A percentile compares a stretch with the other conserved stretches of the same genome.
Evolutionary conservation across 2,797 vertebrate species (phyloP).

Genomic region (Peromyscus nudipes): DNA sequence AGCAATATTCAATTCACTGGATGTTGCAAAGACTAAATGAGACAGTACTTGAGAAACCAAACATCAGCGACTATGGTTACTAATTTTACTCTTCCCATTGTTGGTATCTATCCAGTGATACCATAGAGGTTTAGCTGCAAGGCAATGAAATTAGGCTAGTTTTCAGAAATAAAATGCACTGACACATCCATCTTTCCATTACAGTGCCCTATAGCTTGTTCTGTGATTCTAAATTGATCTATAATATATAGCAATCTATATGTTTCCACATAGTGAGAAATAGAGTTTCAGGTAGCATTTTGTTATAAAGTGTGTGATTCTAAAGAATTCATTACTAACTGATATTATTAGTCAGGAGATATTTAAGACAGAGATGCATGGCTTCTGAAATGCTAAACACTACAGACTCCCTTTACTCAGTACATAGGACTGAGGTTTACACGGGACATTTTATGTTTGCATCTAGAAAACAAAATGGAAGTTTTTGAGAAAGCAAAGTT

Average conservation of each 20-base stretch:
- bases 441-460: not conserved
- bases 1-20: not conserved
- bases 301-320: not conserved
- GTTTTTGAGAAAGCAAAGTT: not conserved
- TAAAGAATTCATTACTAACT: not conserved
- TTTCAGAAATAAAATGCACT: not conserved
- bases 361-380: not conserved
- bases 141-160: not conserved
- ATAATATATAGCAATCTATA: not conserved
- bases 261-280: not conserved
- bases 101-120: not conserved
- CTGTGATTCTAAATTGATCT: not conserved
- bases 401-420: not conserved
- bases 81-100: not conserved
- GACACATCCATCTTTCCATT: not conserved
- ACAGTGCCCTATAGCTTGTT: not conserved
- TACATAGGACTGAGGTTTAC: not conserved
- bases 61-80: not conserved
- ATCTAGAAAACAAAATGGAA: constrained; percentile 9
- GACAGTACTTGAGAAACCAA: not conserved
- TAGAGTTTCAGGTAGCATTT: not conserved
- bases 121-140: not conserved
- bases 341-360: not conserved
- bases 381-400: not conserved
- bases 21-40: not conserved